Percentiles rank a stretch among this genome's conserved stretches.
These are phyloP conservation scores for Athalia circularis DNA, from an alignment of 2,888 invertebrate genomes.

Conservation along the genomic window DNA sequence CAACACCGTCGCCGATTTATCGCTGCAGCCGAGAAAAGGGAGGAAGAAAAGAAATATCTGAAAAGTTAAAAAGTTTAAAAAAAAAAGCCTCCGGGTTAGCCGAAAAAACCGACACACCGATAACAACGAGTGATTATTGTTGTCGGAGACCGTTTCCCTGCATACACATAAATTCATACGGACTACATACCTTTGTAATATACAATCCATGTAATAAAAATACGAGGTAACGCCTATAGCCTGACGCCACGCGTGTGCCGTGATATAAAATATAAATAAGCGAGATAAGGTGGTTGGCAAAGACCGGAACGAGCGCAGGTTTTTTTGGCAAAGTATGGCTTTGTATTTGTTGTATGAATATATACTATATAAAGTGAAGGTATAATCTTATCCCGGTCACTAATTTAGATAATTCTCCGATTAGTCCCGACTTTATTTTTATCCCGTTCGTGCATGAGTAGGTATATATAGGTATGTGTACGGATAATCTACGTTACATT, in stretches of 20 bases:
- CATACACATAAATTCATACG: neutral
- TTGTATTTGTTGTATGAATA: neutral
- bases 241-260: too few relatives aligned
- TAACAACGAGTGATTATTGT: conserved; percentile 5
- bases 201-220: neutral
- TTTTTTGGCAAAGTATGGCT: neutral
- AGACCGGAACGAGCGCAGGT: neutral
- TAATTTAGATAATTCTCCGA: conserved; percentile 9
- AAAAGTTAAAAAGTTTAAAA: too few relatives aligned
- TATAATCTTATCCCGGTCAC: neutral
- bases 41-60: too few relatives aligned
- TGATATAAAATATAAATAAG: too few relatives aligned
- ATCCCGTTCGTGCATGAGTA: neutral
- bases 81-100: too few relatives aligned
- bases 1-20: too few relatives aligned
- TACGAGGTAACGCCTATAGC: neutral
- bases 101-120: neutral
- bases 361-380: neutral
- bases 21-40: too few relatives aligned
- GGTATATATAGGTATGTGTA: neutral
- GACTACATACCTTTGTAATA: neutral
- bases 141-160: neutral
- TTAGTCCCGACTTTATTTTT: neutral
- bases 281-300: neutral
- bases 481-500: neutral